These are phyloP conservation scores for Stegostoma tigrinum DNA, from an alignment of 2,113 vertebrate species.

Conservation along the genomic window DNA sequence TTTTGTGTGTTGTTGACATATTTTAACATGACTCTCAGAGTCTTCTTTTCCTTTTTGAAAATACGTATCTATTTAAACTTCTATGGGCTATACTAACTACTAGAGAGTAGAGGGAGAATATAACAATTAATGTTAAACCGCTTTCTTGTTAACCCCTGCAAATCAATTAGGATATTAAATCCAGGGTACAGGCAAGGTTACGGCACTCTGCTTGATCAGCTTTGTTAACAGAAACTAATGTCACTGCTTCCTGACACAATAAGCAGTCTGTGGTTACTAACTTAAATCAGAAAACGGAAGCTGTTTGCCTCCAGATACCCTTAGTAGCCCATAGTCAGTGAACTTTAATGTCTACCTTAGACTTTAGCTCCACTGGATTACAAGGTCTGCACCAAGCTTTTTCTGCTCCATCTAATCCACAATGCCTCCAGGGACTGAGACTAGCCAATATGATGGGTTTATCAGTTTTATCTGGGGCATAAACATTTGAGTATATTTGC, in stretches of 20 bases:
- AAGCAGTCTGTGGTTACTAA: background rate
- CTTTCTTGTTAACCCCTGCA: background rate
- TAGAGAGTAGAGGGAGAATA: background rate
- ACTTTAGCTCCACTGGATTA: conserved; percentile 8
- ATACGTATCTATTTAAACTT: background rate
- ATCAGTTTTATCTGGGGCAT: background rate
- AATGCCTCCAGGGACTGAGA: background rate
- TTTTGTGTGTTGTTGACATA: background rate
- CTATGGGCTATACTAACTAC: background rate
- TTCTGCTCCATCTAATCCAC: background rate
- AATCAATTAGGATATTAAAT: background rate
- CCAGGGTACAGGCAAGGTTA: background rate
- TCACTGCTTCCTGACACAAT: background rate
- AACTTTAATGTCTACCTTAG: background rate
- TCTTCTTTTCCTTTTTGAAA: background rate
- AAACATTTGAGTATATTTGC: background rate
- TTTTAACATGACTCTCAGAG: background rate
- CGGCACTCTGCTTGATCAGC: background rate
- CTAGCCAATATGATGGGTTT: background rate
- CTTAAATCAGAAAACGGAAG: background rate
- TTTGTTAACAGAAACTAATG: conserved; percentile 9
- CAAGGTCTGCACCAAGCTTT: background rate
- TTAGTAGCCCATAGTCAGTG: background rate
- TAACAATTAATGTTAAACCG: background rate
- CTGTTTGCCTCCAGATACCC: conserved; percentile 5